Base-by-base conservation (phyloP, 1,140 invertebrate genomes). In the Panagrolaimus sp. region DNA sequence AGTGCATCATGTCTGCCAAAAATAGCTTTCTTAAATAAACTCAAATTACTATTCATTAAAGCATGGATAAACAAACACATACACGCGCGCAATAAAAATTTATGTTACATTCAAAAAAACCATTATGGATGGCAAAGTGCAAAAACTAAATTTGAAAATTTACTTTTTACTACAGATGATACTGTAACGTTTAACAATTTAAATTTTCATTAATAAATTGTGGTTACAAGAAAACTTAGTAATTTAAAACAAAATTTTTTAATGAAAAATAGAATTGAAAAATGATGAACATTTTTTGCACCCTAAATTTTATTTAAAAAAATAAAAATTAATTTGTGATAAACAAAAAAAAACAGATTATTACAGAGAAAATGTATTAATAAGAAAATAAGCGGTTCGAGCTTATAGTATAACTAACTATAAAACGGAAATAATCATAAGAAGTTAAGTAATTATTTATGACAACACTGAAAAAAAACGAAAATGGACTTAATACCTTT, bases 1-100 rank as follows among this genome's bases (percentile, higher is more conserved):
- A 71, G 4, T 63, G 42, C 46, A 71, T 62, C 61, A 68, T 69
- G 9, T 65, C 25, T 16, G 62, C 23, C 47, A 63, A 25, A n/a
- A 20, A 63, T n/a, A 20, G n/a, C 2, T 16, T n/a, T n/a, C 2
- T 70, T 16, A 7, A 20, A 66, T n/a, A 61, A 20, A 2, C 9
- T 5, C 46, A n/a, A 61, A 61, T n/a, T 27, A 20, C 57, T n/a
- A n/a, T 66, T 23, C 16, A 25, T 16, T 25, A 4, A 64, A 66
- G n/a, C n/a, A n/a, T n/a, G 65, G n/a, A n/a, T n/a, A n/a, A n/a
- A n/a, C n/a, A 66, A 66, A 61, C 7, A 70, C 2, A n/a, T 62
- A 25, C 5, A 64, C n/a, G 65, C 16, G 14, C 47, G 7, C 2
- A n/a, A n/a, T 66, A 23, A 63, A 43, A 38, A 38, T 38, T 38